Evolutionary conservation across 2,888 invertebrate genomes (phyloP).

Genomic region (Cephus pygmeus): DNA sequence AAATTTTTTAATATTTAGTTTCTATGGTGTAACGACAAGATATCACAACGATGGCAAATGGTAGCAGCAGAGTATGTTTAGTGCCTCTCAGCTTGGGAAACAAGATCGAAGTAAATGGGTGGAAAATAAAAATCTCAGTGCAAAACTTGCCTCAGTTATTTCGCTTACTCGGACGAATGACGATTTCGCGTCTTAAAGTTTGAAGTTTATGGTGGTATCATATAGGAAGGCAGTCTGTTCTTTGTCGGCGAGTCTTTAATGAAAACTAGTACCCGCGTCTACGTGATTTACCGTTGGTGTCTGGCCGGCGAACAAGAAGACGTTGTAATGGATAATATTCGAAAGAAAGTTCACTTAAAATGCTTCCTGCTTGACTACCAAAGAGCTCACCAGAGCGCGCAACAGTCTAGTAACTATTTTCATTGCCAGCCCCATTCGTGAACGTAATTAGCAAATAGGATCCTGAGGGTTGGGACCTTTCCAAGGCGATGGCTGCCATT

Average conservation of each 20-base stretch:
- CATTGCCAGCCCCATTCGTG: not conserved
- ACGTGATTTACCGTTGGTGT: constrained; percentile 34
- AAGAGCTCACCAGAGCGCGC: not conserved
- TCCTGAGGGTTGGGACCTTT: not conserved
- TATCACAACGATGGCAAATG: not conserved
- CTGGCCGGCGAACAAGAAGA: not conserved
- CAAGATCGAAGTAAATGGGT: not conserved
- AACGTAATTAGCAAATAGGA: not conserved
- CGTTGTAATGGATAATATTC: not conserved
- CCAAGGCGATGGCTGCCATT: not conserved
- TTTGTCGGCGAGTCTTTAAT: constrained; percentile 31
- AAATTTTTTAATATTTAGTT: constrained; percentile 40
- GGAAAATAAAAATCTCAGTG: not conserved
- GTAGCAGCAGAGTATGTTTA: not conserved
- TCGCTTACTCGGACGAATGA: constrained; percentile 4
- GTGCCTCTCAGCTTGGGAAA: not conserved
- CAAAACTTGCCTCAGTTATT: not conserved
- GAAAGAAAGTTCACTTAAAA: not conserved
- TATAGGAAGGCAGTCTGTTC: not conserved
- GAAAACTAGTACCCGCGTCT: constrained; percentile 35
- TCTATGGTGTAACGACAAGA: constrained; percentile 22
- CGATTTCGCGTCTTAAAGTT: constrained; percentile 18
- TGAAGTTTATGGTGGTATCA: not conserved
- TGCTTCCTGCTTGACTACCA: not conserved
- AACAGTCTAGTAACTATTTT: not conserved